These are phyloP conservation scores for Motacilla alba DNA, from an alignment of 2,113 vertebrate species.

Conservation along the genomic window DNA sequence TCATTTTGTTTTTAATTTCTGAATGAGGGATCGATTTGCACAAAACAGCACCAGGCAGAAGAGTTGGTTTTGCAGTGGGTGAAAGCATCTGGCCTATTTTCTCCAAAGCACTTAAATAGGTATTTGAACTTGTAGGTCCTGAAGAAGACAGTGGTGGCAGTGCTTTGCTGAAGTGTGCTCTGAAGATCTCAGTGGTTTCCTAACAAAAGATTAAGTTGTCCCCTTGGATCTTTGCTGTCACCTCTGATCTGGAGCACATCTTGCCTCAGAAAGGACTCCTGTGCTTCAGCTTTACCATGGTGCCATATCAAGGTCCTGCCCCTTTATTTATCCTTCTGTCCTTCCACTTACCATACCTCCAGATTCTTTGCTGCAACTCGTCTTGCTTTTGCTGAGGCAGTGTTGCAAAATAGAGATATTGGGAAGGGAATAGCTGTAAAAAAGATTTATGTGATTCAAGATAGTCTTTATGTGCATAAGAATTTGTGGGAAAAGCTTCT, in stretches of 20 bases:
- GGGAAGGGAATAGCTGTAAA: neutral
- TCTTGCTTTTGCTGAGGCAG: neutral
- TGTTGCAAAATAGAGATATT: neutral
- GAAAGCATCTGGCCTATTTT: neutral
- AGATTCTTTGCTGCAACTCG: neutral
- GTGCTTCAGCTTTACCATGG: neutral
- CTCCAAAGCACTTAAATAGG: neutral
- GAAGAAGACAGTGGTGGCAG: neutral
- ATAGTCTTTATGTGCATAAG: neutral
- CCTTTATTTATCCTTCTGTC: neutral
- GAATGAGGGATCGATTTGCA: neutral
- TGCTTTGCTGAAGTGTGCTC: neutral
- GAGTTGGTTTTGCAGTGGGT: neutral
- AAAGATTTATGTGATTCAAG: neutral
- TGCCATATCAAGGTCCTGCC: accelerated
- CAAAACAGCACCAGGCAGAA: neutral
- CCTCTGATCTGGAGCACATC: neutral
- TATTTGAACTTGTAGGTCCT: neutral
- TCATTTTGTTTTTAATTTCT: neutral
- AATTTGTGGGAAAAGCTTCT: neutral
- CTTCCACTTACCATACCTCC: neutral
- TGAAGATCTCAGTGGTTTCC: neutral
- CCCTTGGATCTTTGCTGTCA: neutral
- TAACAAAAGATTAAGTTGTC: neutral
- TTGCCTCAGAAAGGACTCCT: neutral